Evolutionary conservation across 2,797 vertebrate genomes (phyloP).

Genomic region (Chelon labrosus): DNA sequence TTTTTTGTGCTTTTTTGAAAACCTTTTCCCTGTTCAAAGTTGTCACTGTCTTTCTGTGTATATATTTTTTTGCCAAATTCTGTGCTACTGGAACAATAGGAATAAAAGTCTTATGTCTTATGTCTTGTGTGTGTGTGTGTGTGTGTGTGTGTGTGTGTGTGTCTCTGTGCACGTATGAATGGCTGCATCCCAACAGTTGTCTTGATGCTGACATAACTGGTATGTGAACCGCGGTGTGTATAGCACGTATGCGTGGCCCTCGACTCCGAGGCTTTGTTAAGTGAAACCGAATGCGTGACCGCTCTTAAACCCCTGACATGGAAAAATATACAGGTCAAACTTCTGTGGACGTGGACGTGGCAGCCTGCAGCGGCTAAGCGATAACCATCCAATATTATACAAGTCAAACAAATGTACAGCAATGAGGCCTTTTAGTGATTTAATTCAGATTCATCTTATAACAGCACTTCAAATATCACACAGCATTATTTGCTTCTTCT

Average conservation of each 20-base stretch:
- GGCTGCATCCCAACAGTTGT: conserved; percentile 32
- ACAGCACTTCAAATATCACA: conserved; percentile 1
- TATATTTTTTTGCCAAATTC: too few species aligned
- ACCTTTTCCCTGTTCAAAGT: too few species aligned
- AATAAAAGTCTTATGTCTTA: too few species aligned
- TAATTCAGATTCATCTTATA: not conserved
- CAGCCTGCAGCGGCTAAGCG: not conserved
- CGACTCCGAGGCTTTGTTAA: conserved; percentile 31
- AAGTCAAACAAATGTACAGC: not conserved
- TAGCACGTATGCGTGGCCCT: conserved; percentile 7
- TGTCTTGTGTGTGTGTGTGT: too few species aligned
- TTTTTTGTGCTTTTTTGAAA: too few species aligned
- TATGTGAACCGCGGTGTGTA: conserved; percentile 26
- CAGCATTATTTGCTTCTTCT: conserved; percentile 10
- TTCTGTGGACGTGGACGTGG: conserved; percentile 17
- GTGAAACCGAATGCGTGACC: conserved; percentile 37
- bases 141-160: conserved; percentile 7
- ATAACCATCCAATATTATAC: conserved; percentile 3
- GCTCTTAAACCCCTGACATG: conserved; percentile 37
- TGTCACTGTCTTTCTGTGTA: too few species aligned
- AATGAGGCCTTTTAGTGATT: not conserved
- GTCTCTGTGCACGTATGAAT: conserved; percentile 2
- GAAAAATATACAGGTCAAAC: conserved; percentile 14
- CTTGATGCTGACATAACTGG: conserved; percentile 37
- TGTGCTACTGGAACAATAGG: too few species aligned